phyloP scores from a whole-genome alignment of 2,888 invertebrate species.

The Vanessa cardui region DNA sequence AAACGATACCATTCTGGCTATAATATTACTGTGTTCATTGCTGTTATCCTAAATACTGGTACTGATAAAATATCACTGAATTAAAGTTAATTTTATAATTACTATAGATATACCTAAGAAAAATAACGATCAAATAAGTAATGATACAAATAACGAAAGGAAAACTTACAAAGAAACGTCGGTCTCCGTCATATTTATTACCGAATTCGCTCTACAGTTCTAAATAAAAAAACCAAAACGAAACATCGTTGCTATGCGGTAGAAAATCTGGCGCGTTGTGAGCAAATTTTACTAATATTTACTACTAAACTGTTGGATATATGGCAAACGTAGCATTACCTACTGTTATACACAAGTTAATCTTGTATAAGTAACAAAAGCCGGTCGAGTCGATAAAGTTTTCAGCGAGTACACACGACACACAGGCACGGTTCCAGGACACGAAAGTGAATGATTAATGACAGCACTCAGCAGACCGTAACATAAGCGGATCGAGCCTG shows the following conservation, averaged over 20 bases:
- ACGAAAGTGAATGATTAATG: conserved; percentile 43
- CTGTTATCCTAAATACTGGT: too few relatives aligned
- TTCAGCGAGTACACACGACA: conserved; percentile 10
- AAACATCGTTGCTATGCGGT: not conserved
- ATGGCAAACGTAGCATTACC: too few relatives aligned
- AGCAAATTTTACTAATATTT: not conserved
- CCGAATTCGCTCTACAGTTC: too few relatives aligned
- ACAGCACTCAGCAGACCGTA: conserved; percentile 35
- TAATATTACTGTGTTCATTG: conserved; percentile 14
- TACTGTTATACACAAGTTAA: too few relatives aligned
- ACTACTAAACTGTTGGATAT: too few relatives aligned
- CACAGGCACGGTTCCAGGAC: conserved; percentile 18
- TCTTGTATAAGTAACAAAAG: too few relatives aligned
- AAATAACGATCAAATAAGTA: too few relatives aligned
- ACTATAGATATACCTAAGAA: not conserved
- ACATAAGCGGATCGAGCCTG: conserved; percentile 30
- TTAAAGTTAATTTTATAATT: not conserved
- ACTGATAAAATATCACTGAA: too few relatives aligned
- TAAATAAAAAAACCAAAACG: not conserved
- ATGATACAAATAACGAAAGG: too few relatives aligned
- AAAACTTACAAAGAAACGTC: too few relatives aligned
- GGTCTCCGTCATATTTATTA: too few relatives aligned
- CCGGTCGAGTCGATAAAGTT: conserved; percentile 25
- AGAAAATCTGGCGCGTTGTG: not conserved
- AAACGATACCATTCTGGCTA: conserved; percentile 38